These are phyloP conservation scores for Sparidentex hasta DNA, from an alignment of 2,797 vertebrate genomes.

Conservation along the genomic window DNA sequence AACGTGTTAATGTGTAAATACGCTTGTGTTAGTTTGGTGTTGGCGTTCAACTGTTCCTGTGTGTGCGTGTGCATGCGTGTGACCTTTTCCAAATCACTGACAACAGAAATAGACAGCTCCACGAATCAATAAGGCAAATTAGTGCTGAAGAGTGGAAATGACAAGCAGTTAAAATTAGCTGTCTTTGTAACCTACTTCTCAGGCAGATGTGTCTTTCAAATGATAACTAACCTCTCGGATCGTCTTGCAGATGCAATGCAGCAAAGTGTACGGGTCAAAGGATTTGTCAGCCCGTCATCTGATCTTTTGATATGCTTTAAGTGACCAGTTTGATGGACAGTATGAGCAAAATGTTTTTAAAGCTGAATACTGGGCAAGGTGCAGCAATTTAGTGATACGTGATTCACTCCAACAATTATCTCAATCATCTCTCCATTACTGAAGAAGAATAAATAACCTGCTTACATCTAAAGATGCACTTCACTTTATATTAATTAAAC, in stretches of 20 bases:
- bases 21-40: slow-evolving; percentile 25
- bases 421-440: no score
- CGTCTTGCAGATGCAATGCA: slow-evolving; percentile 32
- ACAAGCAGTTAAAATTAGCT: slow-evolving; percentile 81
- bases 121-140: slow-evolving; percentile 87
- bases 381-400: no score
- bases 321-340: slow-evolving; percentile 15
- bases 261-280: slow-evolving; percentile 16
- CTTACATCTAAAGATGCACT: no score
- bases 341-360: background rate
- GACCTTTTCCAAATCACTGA: slow-evolving; percentile 85
- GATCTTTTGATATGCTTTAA: slow-evolving; percentile 13
- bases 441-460: no score
- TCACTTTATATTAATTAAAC: no score
- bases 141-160: slow-evolving; percentile 78
- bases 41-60: background rate
- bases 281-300: slow-evolving; percentile 24
- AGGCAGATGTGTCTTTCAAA: slow-evolving; percentile 62
- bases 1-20: slow-evolving; percentile 44
- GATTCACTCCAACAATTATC: no score
- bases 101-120: slow-evolving; percentile 81
- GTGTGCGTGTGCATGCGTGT: slow-evolving; percentile 38
- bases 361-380: no score
- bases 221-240: slow-evolving; percentile 61
- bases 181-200: slow-evolving; percentile 49